Evolutionary conservation across 2,797 vertebrate species (phyloP), one percentile per base, ranked within the genome.

Genomic region (Pitangus sulphuratus): DNA sequence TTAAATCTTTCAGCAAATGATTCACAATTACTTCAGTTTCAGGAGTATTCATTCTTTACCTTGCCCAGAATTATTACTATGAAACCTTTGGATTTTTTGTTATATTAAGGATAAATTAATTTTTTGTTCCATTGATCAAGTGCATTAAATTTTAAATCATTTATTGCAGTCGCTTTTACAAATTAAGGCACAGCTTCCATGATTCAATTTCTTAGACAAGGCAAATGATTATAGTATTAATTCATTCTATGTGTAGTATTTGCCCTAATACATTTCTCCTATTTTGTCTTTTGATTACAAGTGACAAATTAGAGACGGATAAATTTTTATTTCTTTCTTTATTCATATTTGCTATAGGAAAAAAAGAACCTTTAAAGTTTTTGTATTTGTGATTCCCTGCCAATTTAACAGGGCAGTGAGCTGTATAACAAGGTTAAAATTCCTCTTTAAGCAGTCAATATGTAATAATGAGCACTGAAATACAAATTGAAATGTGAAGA

Each of bases 131-230:
- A 66, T 92, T 20, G 45, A 88, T 96, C 58, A 90, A 61, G 51
- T 57, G 28, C n/a, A 87, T 50, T 97, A 94, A 87, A 90, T 91
- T 95, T 95, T 87, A 82, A 97, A 68, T 85, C 10, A 95, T 92
- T 96, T 96, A 58, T 84, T 48, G 84, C 74, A 92, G 85, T 89
- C 74, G 61, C 68, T 90, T 93, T 79, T 96, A 65, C 57, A 95
- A 97, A 81, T 93, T 85, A 91, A 96, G 91, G 15, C 33, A 95
- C 64, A 93, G 48, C 39, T 95, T 96, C 48, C 78, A 14, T 75
- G 76, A 94, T 68, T 81, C 44, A 92, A 90, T 92, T 80, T 87
- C 24, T 95, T 89, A 64, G 47, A 69, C 89, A 74, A 80, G 51
- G 75, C 13, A 56, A 97, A 84, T 80, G 30, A 89, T 24, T 72